Percentiles rank a stretch among this genome's conserved stretches.
Conservation (phyloP, 2,888 invertebrate species). For the Rutpela maculata region DNA sequence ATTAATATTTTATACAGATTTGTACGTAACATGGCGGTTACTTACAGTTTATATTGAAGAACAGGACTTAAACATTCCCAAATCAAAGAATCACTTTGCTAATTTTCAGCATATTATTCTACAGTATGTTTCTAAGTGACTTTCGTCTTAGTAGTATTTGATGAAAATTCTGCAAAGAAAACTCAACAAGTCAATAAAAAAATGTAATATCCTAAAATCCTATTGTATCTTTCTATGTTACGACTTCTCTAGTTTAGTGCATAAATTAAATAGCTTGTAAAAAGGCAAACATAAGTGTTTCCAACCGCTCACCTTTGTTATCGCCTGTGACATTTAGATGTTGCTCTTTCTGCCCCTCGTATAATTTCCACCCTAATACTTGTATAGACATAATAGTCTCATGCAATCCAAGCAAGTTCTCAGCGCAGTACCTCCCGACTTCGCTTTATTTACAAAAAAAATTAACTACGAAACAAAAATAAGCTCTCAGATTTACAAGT, state of each 20-base stretch:
- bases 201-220: neutral
- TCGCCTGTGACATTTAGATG: conserved; percentile 65
- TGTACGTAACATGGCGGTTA: no score
- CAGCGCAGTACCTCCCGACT: neutral
- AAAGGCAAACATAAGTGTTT: conserved; percentile 53
- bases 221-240: neutral
- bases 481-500: conserved; percentile 20
- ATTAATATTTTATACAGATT: no score
- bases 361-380: conserved; percentile 68
- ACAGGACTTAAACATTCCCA: no score
- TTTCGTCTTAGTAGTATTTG: neutral
- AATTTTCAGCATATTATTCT: no score
- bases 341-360: conserved; percentile 65
- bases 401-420: conserved; percentile 27
- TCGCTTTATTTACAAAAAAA: conserved; percentile 15
- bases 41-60: no score
- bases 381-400: conserved; percentile 58
- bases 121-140: no score
- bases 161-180: neutral
- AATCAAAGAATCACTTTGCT: no score
- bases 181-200: conserved; percentile 14
- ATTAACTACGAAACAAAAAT: neutral
- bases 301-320: conserved; percentile 65
- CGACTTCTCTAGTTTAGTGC: conserved; percentile 27
- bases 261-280: conserved; percentile 45